Base-by-base conservation (phyloP, 2,113 vertebrate genomes). In the Dipodomys ordii region DNA sequence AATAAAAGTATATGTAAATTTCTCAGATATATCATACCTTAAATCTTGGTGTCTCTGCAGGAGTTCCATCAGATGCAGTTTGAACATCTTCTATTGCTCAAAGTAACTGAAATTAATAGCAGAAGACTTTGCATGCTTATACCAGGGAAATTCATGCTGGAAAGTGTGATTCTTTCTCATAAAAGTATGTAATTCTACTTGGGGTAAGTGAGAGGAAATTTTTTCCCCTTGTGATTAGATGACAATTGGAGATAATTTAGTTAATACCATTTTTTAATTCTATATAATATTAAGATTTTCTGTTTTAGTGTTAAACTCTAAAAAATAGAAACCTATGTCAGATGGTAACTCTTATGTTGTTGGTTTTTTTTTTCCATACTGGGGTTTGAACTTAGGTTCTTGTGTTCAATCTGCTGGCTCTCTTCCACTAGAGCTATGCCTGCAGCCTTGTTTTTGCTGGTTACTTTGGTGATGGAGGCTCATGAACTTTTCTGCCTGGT, bases 71-170 rank as follows among this genome's bases (percentile, higher is more conserved):
- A 91, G 83, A 91, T 95, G 68, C 77, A 87, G 46, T 87, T 19
- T 87, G 92, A 93, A 83, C n/a, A 64, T 53, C 83, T 86, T 91
- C 92, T 94, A 80, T 96, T 92, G 71, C 76, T 95, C 76, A 92
- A 68, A 77, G 25, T 94, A 80, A 91, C 87, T 81, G 83, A 83
- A 90, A 64, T 95, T 90, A 86, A 79, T 94, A 90, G 60, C 68
- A 25, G 65, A 87, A 95, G 74, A 74, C 68, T 82, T 64, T 68
- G 19, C 78, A 23, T 90, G 30, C 78, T 27, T 62, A 64, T 83
- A 32, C 62, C 76, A 78, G 85, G 62, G 79, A 93, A 79, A 87
- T 74, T 93, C 92, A 94, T 93, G 87, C 88, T 68, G 22, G 15
- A 62, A 83, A 93, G 77, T 80, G 44, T 94, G 88, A 79, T 95